Base-by-base conservation (phyloP, 2,113 vertebrate species). In the Solenodon paradoxus region DNA sequence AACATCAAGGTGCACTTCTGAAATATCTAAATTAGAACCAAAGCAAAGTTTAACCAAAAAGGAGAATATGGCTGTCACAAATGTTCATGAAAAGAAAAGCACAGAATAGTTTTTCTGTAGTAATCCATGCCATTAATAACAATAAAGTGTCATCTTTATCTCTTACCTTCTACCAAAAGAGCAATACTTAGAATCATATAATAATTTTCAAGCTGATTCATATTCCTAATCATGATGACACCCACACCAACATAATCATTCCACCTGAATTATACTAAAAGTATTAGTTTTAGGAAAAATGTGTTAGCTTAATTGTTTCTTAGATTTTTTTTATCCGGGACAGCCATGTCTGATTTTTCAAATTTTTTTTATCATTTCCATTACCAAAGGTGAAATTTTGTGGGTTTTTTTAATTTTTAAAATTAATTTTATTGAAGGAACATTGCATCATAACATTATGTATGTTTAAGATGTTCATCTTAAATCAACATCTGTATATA, bases 71-170 rank as follows among this genome's bases (percentile, higher is more conserved):
- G 82, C 49, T 88, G 75, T 30, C 66, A 47, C 61, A 84, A 78
- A 51, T 94, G 38, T 74, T 88, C 61, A 77, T 92, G 85, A 82
- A 92, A 95, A 72, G n/a, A 22, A 26, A 86, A 93, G 42, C 84
- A 74, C 16, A 93, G 63, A 95, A 47, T 49, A 40, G 57, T 40
- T 85, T 91, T 95, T 81, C 61, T 79, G 9, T 35, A 87, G 40
- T 82, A 82, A 95, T 69, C 90, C 19, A 20, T 51, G 96, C 6
- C 16, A 63, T 74, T 64, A 68, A n/a, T 91, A 17, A 87, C 61
- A 30, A 79, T 38, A 28, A 96, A 97, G 24, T 96, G 51, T 74
- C 75, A 57, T 47, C 86, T 92, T 83, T 81, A 45, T 74, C 68
- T 82, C 9, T 84, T 93, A 40, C 9, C n/a, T 45, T 24, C 83